Percentiles rank a stretch among this genome's conserved stretches.
phyloP scores from a whole-genome alignment of 2,113 vertebrate species.

The Silurus meridionalis region DNA sequence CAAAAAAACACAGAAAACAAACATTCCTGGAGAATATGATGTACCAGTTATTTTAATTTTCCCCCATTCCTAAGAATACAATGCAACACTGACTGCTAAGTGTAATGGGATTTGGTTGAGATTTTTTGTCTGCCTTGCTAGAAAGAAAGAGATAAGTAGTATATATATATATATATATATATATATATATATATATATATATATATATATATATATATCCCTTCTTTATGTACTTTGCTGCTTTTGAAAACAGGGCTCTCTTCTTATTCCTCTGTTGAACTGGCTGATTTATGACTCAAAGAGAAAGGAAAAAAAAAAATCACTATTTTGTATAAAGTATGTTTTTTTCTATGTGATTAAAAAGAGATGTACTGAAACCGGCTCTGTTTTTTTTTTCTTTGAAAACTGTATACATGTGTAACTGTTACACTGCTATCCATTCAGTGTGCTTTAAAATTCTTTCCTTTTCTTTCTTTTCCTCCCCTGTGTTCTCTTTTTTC shows the following conservation, averaged over 20 bases:
- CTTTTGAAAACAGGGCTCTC: slow-evolving; percentile 47
- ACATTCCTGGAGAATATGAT: slow-evolving; percentile 1
- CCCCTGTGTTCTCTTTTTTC: slow-evolving; percentile 68
- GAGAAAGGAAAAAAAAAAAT: slow-evolving; percentile 31
- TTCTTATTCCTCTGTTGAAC: slow-evolving; percentile 48
- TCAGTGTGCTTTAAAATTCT: slow-evolving; percentile 58
- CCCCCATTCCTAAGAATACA: slow-evolving; percentile 18
- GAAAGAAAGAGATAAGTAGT: not conserved
- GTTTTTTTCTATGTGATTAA: slow-evolving; percentile 59
- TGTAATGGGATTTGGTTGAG: not conserved
- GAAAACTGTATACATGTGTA: not conserved
- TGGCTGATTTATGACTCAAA: slow-evolving; percentile 50
- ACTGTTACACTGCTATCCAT: slow-evolving; percentile 48
- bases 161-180: not conserved
- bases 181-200: slow-evolving; percentile 6
- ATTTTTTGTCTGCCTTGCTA: slow-evolving; percentile 15
- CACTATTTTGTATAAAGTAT: slow-evolving; percentile 57
- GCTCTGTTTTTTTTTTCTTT: slow-evolving; percentile 20
- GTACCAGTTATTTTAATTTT: not conserved
- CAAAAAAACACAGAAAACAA: not conserved
- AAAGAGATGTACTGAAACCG: slow-evolving; percentile 52
- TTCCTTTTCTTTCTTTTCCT: slow-evolving; percentile 60
- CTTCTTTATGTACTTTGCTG: slow-evolving; percentile 53
- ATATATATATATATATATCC: not conserved
- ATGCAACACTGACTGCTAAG: slow-evolving; percentile 33